Evolutionary conservation across 2,888 invertebrate species (phyloP).

Genomic region (Tuta absoluta): DNA sequence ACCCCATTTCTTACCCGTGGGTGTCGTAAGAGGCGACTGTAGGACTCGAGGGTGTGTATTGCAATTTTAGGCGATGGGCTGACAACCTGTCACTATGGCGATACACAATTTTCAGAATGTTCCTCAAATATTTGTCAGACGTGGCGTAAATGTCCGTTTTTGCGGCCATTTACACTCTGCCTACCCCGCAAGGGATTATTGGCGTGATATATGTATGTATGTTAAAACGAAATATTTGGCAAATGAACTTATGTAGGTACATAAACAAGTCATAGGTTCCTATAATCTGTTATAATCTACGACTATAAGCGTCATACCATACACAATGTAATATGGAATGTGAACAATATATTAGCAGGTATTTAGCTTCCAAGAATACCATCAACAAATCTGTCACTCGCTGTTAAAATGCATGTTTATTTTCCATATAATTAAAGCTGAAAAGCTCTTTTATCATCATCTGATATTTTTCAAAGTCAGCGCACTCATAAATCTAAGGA

Average conservation of each 20-base stretch:
- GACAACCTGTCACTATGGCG: too few relatives aligned
- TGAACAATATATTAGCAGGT: slow-evolving; percentile 5
- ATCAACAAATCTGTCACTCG: slow-evolving; percentile 5
- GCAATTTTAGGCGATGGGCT: too few relatives aligned
- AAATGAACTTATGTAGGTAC: not conserved
- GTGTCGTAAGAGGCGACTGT: too few relatives aligned
- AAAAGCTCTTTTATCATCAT: slow-evolving; percentile 5
- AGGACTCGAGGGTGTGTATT: too few relatives aligned
- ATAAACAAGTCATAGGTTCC: not conserved
- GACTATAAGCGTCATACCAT: not conserved
- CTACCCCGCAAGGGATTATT: too few relatives aligned
- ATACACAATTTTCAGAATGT: too few relatives aligned
- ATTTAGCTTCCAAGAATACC: not conserved
- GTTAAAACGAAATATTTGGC: not conserved
- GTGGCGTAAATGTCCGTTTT: too few relatives aligned
- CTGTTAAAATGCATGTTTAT: not conserved
- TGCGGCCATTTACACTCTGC: too few relatives aligned
- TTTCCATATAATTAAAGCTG: not conserved
- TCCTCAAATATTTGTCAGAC: too few relatives aligned
- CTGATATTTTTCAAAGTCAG: not conserved
- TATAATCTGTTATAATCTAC: not conserved
- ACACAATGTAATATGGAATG: not conserved
- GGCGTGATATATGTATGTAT: too few relatives aligned
- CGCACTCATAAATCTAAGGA: not conserved
- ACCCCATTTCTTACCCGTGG: too few relatives aligned